Base-by-base conservation (phyloP, 2,113 vertebrate genomes). In the Cyphomyrus plagiostoma region DNA sequence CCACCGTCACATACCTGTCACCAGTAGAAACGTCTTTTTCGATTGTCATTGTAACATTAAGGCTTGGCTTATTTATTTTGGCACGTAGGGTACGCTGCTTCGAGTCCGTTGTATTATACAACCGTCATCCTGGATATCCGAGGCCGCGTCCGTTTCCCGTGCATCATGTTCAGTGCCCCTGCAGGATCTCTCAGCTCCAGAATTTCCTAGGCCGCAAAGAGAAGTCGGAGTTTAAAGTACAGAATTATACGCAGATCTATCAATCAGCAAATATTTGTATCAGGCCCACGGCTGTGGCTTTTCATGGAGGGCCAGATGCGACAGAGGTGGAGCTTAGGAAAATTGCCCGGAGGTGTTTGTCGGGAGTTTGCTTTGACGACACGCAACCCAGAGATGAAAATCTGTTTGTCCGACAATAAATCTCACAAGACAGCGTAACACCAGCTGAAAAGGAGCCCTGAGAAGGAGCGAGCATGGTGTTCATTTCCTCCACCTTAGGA, bases 271-370 rank as follows among this genome's bases (percentile, higher is more conserved):
- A 84, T 91, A 95, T 95, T 94, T 93, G 93, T 93, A 89, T 87
- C 58, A 62, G 62, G 62, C 30, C 62, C 19, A 11, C 30, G 2
- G 86, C 39, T 56, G 21, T 17, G 26, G 80, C 92, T 88, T 91
- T 89, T 87, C 88, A 8, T 42, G 84, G 89, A 94, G 66, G 87
- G 94, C 95, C 95, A 95, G 95, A 96, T 95, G 94, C 95, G 95
- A 94, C 93, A 92, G 92, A 91, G 10, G 91, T 93, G 94, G 91
- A 90, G 92, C 86, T 89, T 52, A 77, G 88, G 17, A 90, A 89
- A 77, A 87, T 90, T 91, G 88, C 42, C 89, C 42, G 26, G 52
- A 49, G 82, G 77, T 88, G 39, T 82, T 84, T 88, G 62, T 48
- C 3, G 30, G 30, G 56, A 30, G 39, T 56, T 84, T 84, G 56